phyloP scores from a whole-genome alignment of 2,797 vertebrate species.

The Alosa sapidissima region DNA sequence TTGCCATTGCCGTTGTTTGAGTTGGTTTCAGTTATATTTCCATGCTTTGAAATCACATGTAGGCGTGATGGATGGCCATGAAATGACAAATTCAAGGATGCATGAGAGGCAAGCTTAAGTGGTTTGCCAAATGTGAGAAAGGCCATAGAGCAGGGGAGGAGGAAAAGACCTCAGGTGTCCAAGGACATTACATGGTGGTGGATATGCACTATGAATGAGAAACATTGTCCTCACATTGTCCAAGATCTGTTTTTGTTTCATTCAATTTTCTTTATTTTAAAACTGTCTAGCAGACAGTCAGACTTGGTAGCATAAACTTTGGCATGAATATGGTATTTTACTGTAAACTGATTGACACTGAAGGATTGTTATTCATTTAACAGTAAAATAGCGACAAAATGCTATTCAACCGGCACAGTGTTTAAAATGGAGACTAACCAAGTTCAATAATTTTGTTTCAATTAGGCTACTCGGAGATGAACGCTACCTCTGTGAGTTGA shows the following conservation, averaged over 20 bases:
- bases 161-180: slow-evolving; percentile 11
- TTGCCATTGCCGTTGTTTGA: neutral
- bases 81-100: neutral
- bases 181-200: slow-evolving; percentile 14
- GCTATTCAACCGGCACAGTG: neutral
- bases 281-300: neutral
- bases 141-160: neutral
- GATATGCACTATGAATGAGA: slow-evolving; percentile 21
- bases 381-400: neutral
- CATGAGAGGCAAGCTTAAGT: neutral
- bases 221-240: neutral
- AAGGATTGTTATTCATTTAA: neutral
- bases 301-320: neutral
- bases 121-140: slow-evolving; percentile 30
- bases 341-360: neutral
- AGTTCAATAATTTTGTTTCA: neutral
- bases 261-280: neutral
- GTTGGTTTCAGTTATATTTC: neutral
- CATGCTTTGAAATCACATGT: slow-evolving; percentile 12
- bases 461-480: neutral
- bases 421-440: neutral
- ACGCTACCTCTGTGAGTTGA: neutral
- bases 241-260: neutral
- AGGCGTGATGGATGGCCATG: slow-evolving; percentile 24
- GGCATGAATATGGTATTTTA: neutral